Base-by-base conservation (phyloP, 2,113 vertebrate genomes). In the Tamias sibiricus region DNA sequence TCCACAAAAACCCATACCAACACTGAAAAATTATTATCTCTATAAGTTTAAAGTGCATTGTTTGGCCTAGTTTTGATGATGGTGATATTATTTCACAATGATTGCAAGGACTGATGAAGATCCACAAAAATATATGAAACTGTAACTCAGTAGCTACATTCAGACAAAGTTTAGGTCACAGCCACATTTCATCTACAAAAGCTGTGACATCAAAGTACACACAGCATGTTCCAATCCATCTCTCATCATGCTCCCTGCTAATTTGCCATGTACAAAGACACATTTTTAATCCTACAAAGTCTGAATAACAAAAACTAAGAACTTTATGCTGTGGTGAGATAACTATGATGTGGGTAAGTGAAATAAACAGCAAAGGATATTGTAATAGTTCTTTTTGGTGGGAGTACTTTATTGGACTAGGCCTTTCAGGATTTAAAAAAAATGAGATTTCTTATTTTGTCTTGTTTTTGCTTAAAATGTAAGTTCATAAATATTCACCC, bases 401-500 rank as follows among this genome's bases (percentile, higher is more conserved):
- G 16, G 42, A 86, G 4, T 11, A 24, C 9, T 94, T 94, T 89
- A 54, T 71, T 91, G 57, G 7, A 19, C 90, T 87, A 85, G 30
- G 28, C 7, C 40, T 94, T 95, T 69, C 57, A 90, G 12, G 2
- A 52, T n/a, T 24, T 47, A 79, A 93, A 57, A 82, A 74, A 57
- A 17, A 47, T 47, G 35, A 95, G 13, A 81, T 82, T 59, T 95
- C 62, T 88, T 77, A 8, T 90, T 96, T 59, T 90, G 13, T 83
- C 76, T 44, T 59, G 8, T 68, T 28, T 90, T 20, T 85, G 5
- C 32, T 77, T 92, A 88, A 88, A 95, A 91, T 68, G 47, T 72
- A 96, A 81, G 40, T 62, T 90, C 42, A 95, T 66, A 85, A 91
- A 77, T 86, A 92, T 72, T 88, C 16, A 10, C 37, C 88, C 2